phyloP scores from a whole-genome alignment of 2,797 vertebrate species.

The Ctenochaetus hawaiiensis region DNA sequence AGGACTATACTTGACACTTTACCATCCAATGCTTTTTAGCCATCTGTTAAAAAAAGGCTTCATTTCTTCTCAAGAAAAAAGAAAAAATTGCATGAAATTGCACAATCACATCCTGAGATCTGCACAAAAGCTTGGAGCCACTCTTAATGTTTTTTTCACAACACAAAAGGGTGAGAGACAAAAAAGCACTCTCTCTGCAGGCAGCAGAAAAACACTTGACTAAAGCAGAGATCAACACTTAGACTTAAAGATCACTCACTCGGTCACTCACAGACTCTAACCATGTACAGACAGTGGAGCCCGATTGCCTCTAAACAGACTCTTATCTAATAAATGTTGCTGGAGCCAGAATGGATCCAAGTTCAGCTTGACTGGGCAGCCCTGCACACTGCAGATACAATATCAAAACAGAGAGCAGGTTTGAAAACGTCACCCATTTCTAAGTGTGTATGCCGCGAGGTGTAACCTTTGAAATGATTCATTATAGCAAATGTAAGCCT shows the following conservation, averaged over 20 bases:
- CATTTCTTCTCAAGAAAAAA: constrained; percentile 15
- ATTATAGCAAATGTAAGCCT: not conserved
- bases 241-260: constrained; percentile 11
- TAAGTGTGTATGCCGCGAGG: not conserved
- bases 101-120: constrained; percentile 29
- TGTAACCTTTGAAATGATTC: constrained; percentile 32
- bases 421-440: constrained; percentile 34
- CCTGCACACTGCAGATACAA: not conserved
- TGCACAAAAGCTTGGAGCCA: constrained; percentile 33
- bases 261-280: constrained; percentile 13
- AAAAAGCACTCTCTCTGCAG: constrained; percentile 13
- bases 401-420: not conserved
- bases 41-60: constrained; percentile 21
- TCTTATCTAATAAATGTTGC: constrained; percentile 49
- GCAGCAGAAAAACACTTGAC: constrained; percentile 39
- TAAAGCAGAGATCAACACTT: constrained; percentile 8
- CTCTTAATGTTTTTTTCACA: not conserved
- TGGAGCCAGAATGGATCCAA: not conserved
- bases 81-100: constrained; percentile 30
- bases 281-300: not conserved
- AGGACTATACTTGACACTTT: not conserved
- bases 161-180: constrained; percentile 13
- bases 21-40: not conserved
- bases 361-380: constrained; percentile 15
- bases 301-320: constrained; percentile 40